These are phyloP conservation scores for Tenthredo scrophulariae DNA, from an alignment of 2,888 invertebrate species.

Conservation along the genomic window DNA sequence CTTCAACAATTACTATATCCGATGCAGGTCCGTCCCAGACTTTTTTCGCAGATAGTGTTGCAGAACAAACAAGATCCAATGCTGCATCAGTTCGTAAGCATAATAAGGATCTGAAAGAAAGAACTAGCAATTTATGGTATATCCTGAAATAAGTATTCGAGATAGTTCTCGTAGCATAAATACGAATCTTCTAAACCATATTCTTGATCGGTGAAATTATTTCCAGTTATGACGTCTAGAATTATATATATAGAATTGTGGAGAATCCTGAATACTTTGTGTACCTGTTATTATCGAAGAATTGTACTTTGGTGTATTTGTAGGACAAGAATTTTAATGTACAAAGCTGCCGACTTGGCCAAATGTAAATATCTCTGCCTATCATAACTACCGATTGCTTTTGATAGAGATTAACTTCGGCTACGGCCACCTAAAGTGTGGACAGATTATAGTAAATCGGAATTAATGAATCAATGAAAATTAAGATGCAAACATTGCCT, in stretches of 20 bases:
- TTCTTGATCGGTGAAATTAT: not conserved
- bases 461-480: not conserved
- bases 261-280: not conserved
- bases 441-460: slow-evolving; percentile 32
- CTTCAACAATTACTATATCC: slow-evolving; percentile 68
- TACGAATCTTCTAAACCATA: not conserved
- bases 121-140: not conserved
- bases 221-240: not conserved
- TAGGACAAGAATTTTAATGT: slow-evolving; percentile 57
- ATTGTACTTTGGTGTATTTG: slow-evolving; percentile 66
- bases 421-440: slow-evolving; percentile 60
- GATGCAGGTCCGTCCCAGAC: slow-evolving; percentile 62
- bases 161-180: not conserved
- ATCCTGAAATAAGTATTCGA: not conserved
- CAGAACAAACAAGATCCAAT: slow-evolving; percentile 66
- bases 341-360: slow-evolving; percentile 62
- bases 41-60: slow-evolving; percentile 67
- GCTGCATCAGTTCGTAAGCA: slow-evolving; percentile 66
- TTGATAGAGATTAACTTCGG: slow-evolving; percentile 38
- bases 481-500: not conserved
- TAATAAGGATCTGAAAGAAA: slow-evolving; percentile 65
- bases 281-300: slow-evolving; percentile 65
- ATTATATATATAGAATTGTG: not conserved
- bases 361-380: slow-evolving; percentile 63
- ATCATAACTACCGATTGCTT: slow-evolving; percentile 61